Evolutionary conservation across 2,797 vertebrate species (phyloP).

Genomic region (Pyrrhura leucotis): DNA sequence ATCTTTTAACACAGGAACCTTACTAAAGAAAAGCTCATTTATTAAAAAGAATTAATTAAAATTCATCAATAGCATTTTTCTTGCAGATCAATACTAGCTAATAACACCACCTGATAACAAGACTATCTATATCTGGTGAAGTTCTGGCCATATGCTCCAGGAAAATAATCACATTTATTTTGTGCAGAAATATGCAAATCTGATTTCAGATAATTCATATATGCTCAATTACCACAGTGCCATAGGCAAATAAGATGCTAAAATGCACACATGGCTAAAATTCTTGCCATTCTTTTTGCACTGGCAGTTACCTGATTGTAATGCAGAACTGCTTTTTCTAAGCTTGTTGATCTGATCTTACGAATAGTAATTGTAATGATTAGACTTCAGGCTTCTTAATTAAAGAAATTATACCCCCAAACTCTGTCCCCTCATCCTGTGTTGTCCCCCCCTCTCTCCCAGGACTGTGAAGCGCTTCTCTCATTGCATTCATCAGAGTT

Average conservation of each 20-base stretch:
- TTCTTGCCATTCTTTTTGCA: neutral
- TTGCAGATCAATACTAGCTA: neutral
- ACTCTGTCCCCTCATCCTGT: neutral
- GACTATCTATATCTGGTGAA: neutral
- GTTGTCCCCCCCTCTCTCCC: fast-evolving
- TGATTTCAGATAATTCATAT: neutral
- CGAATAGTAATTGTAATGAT: neutral
- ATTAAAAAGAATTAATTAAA: neutral
- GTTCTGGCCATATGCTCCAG: neutral
- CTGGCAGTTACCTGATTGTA: neutral
- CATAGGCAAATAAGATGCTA: neutral
- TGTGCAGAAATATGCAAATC: neutral
- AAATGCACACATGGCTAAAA: neutral
- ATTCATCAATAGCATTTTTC: neutral
- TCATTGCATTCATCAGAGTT: neutral
- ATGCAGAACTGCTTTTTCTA: neutral
- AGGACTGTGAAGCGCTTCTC: neutral
- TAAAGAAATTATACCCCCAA: neutral
- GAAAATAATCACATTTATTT: neutral
- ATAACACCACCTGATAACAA: neutral
- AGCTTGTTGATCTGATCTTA: neutral
- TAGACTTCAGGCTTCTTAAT: neutral
- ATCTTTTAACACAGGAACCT: neutral
- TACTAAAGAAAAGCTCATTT: neutral
- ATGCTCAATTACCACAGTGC: neutral